Percentiles rank a stretch among this genome's conserved stretches.
These are phyloP conservation scores for Parauchenoglanis ngamensis DNA, from an alignment of 2,797 vertebrate genomes.

Conservation along the genomic window DNA sequence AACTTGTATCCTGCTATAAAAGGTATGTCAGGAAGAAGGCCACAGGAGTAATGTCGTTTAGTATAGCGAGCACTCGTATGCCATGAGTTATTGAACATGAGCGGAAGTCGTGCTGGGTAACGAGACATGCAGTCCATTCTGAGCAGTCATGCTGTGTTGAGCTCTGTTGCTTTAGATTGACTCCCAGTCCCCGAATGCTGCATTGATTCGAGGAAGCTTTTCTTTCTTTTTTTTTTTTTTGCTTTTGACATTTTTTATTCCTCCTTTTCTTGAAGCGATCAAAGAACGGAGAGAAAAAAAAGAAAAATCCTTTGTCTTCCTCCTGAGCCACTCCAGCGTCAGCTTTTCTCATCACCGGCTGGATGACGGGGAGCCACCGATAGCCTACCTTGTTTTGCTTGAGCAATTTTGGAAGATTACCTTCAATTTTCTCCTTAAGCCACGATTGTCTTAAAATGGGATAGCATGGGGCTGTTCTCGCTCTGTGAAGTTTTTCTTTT, in stretches of 20 bases:
- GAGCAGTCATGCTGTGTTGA: slow-evolving; percentile 19
- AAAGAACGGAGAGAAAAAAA: neutral
- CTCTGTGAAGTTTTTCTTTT: slow-evolving; percentile 48
- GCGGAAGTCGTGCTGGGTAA: slow-evolving; percentile 2
- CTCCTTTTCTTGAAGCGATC: slow-evolving; percentile 12
- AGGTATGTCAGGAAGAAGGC: slow-evolving; percentile 39
- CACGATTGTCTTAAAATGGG: slow-evolving; percentile 53
- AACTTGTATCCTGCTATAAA: slow-evolving; percentile 36
- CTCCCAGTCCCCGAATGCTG: slow-evolving; percentile 9
- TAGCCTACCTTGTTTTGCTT: slow-evolving; percentile 55
- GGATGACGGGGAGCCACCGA: slow-evolving; percentile 61
- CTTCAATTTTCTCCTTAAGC: slow-evolving; percentile 67
- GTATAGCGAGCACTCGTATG: slow-evolving; percentile 19
- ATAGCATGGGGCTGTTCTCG: slow-evolving; percentile 40
- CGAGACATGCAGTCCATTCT: slow-evolving; percentile 17
- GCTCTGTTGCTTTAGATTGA: neutral
- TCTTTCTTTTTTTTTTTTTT: neutral
- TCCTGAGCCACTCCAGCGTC: slow-evolving; percentile 42
- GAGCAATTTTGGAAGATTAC: slow-evolving; percentile 73
- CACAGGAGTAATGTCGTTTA: slow-evolving; percentile 40
- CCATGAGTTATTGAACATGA: slow-evolving; percentile 27
- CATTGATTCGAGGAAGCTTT: slow-evolving; percentile 17
- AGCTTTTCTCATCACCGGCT: slow-evolving; percentile 57
- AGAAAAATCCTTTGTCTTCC: neutral
- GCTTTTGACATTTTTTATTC: neutral